Evolutionary conservation across 2,797 vertebrate genomes (phyloP), one percentile per base, ranked within the genome.

Genomic region (Trachurus trachurus): DNA sequence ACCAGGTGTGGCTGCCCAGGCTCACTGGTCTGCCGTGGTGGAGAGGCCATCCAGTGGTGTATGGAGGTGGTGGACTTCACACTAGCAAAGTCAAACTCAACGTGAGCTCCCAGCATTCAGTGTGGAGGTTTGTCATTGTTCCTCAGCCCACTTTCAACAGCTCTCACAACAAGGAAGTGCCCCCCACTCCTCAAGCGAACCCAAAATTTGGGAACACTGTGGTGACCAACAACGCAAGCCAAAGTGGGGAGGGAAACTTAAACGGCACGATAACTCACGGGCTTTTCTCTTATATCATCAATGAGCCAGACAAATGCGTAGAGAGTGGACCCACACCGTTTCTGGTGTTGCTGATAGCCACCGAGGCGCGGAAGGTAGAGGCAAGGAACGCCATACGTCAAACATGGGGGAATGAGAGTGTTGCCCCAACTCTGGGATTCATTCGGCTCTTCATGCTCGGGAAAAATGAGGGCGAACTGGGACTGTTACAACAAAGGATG

Each of bases 401-500:
- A 89, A 99, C 98, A 0, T 99, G 98, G 98, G 98, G 97, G 6
- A 99, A 98, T 0, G 96, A 98, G 85, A 99, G 95, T 44, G 80
- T 96, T 22, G 95, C 93, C 5, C 93, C 94, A 0, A 95, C 93
- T 42, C 86, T 96, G 60, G 94, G 94, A 57, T 89, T 98, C 0
- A 81, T 97, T 52, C 91, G 98, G 0, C 93, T 99, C 12, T 99
- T 99, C 91, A 85, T 99, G 83, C 84, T 99, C 66, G 98, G 98
- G 15, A 84, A 95, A 78, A 95, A 89, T 34, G 88, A 92, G 10
- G 96, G 94, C 26, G 85, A 92, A 56, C 84, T 84, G 26, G 91
- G 91, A 9, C 62, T 64, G 17, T 88, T 96, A 66, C 94, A 96
- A 71, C 97, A 98, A 83, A 94, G 50, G 26, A 94, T 93, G 81